Conservation (phyloP, 2,797 vertebrate genomes). For the Rhinichthys osculus region DNA sequence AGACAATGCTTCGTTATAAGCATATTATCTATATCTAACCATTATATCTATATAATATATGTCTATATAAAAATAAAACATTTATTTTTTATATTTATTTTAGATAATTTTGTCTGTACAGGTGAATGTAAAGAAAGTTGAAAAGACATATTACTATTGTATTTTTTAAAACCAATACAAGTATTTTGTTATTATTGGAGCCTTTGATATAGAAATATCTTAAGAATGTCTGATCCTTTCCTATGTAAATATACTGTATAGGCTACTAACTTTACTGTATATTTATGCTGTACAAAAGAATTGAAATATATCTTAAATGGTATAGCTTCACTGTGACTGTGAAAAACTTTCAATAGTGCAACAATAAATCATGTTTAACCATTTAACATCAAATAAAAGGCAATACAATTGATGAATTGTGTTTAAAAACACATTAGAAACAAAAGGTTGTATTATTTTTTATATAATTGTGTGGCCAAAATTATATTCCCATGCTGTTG, state of each 20-base stretch:
- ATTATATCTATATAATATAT: not conserved
- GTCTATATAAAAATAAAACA: not conserved
- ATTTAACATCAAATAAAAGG: not conserved
- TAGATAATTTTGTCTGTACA: not conserved
- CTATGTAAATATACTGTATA: constrained; percentile 9
- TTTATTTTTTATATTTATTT: not conserved
- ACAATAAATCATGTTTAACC: not conserved
- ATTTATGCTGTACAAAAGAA: not conserved
- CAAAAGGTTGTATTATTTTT: not conserved
- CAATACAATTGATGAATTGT: not conserved
- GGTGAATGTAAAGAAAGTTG: not conserved
- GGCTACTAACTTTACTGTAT: not conserved
- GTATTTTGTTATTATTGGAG: not conserved
- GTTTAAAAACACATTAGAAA: not conserved
- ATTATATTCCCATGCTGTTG: not conserved
- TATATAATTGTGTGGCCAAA: too few species aligned
- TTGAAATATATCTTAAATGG: not conserved
- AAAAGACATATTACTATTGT: not conserved
- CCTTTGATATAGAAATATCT: not conserved
- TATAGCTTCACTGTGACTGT: constrained; percentile 17
- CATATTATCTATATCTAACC: not conserved
- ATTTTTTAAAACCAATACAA: not conserved
- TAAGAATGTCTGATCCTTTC: not conserved
- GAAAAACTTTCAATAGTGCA: not conserved
- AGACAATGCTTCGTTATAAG: not conserved